Evolutionary conservation across 2,797 vertebrate genomes (phyloP), one percentile per base, ranked within the genome.

Genomic region (Megalops cyprinoides): DNA sequence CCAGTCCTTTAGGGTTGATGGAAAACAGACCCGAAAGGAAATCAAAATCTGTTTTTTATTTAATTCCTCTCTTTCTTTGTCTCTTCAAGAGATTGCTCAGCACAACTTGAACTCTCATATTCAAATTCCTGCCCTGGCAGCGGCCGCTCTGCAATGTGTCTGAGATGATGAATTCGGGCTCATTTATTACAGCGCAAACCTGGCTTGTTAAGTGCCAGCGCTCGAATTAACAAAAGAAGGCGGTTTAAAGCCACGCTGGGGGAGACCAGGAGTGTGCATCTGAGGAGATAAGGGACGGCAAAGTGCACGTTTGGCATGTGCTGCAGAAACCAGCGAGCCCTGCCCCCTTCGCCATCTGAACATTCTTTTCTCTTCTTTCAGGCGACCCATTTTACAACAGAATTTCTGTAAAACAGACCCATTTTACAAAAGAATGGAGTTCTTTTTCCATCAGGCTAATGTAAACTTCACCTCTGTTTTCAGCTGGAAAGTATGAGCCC

Each of bases 101-200:
- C 51, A 55, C 20, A 56, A 79, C 49, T 46, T 51, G 51, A 44
- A 58, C 28, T 42, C 78, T 20, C 71, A 25, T 74, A 39, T 51
- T 58, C n/a, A 58, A 56, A 34, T 77, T 80, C 51, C 79, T 48
- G 42, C 12, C 78, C 48, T 28, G 62, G 46, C 42, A 48, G 42
- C n/a, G 28, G 18, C 23, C n/a, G 48, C 42, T 49, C 28, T 4
- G 46, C 73, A 48, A 31, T 25, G 91, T 91, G 90, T 91, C 89
- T 85, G 73, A 56, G 90, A 94, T 94, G 93, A 94, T 92, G 88
- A 92, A 93, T 94, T 87, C 90, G 87, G 87, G 88, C 91, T 89
- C 92, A 92, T 94, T 93, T 94, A 93, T 94, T 93, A 93, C 90
- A 87, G 91, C 88, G 90, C 91, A 60, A 67, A 92, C 92, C 91